Base-by-base conservation (phyloP, 2,888 invertebrate genomes). In the Chalcosyrphus nemorum region DNA sequence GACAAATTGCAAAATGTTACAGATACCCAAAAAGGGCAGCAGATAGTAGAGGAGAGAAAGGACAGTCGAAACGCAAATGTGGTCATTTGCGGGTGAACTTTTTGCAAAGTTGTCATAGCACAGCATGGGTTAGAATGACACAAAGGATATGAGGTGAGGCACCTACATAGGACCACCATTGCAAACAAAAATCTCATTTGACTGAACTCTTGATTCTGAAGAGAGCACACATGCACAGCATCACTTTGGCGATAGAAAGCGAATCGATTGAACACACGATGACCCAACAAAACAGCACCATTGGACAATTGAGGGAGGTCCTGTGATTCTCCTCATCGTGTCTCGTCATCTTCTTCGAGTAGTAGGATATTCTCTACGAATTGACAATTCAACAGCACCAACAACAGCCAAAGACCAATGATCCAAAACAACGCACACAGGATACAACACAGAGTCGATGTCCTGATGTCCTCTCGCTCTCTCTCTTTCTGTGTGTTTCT, bases 1-100 rank as follows among this genome's bases (percentile, higher is more conserved):
- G 80, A 84, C 84, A 84, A 80, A 84, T 84, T 84, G 84, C 80
- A 75, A 84, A 84, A 75, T 75, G 68, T 70, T 75, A 70, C 74
- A 80, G 74, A 80, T 74, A 84, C 63, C 74, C 32, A 78, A 15
- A 66, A 32, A 66, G 76, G 11, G 32, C n/a, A n/a, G n/a, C n/a
- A n/a, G n/a, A n/a, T n/a, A n/a, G n/a, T n/a, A n/a, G n/a, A n/a
- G 11, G 21, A 66, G 43, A 66, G 71, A 35, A 52, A 27, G 63
- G 63, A 50, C 63, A 68, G 70, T 70, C 70, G 74, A 65, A 80
- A 84, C 84, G 80, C 80, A 84, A 84, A 80, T 84, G 78, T 80
- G 68, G 84, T 80, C 80, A 74, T 84, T 84, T 84, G 74, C 17
- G 70, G 80, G 77, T 63, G 57, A 54, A 61, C 52, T 43, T 78